Evolutionary conservation across 1,140 invertebrate species (phyloP), one percentile per base, ranked within the genome.

Genomic region (Drosophila bipectinata): DNA sequence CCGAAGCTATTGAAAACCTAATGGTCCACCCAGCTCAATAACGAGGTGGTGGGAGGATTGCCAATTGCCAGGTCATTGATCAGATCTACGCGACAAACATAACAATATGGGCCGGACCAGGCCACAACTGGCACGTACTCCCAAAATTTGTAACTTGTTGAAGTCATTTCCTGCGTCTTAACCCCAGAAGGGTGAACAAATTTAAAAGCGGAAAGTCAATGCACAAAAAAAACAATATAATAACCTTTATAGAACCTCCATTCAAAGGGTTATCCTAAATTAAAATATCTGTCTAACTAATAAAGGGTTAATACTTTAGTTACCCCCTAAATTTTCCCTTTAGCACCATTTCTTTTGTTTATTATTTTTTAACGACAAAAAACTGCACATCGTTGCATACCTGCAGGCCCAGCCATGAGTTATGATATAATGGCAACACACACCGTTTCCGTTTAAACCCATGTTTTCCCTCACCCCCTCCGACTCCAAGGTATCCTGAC

Each of bases 41-140:
- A 54, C 60, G 39, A 14, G 14, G 15, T n/a, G 34, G 15, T 26
- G 45, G 52, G 47, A 34, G 53, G 61, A 44, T 15, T 30, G 56
- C 49, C 82, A 87, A 44, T 15, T 41, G 56, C 49, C 82, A 87
- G 82, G 83, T 79, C 82, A 87, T 87, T 87, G 82, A 87, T 87
- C 82, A 87, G 82, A 87, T 87, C 83, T 87, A 87, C 82, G 82
- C 82, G 83, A 88, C 82, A 79, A 88, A 87, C 74, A 87, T 87
- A 88, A 69, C 75, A 87, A 87, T 82, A 74, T 53, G 57, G 55
- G 24, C 28, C 55, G 71, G 32, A 64, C 73, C 49, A n/a, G 47
- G 32, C 34, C 14, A 24, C 57, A 60, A 58, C 62, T 60, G 62
- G 69, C 82, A 85, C 82, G 82, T 85, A 82, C 59, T 49, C 64